These are phyloP conservation scores for Rhea americana DNA, from an alignment of 2,113 vertebrate species.

Conservation along the genomic window DNA sequence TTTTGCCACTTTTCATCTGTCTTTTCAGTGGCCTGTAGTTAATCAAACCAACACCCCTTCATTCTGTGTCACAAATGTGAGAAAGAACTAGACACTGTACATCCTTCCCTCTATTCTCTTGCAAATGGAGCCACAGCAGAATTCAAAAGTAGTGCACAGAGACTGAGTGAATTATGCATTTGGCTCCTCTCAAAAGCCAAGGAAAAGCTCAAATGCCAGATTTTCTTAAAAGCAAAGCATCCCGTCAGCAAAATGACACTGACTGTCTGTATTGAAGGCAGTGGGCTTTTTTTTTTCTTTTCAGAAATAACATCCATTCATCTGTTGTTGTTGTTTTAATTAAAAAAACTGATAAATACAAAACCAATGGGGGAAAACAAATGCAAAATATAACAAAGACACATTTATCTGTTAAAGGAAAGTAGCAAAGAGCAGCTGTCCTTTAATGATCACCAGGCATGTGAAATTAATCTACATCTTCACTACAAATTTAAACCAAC, in stretches of 20 bases:
- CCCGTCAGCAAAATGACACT: constrained; percentile 57
- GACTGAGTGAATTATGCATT: constrained; percentile 63
- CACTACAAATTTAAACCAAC: constrained; percentile 40
- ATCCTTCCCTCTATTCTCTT: constrained; percentile 67
- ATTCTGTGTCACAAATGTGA: not conserved
- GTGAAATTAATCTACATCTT: constrained; percentile 66
- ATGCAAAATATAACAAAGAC: constrained; percentile 62
- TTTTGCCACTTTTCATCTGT: constrained; percentile 46
- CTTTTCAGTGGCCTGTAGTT: constrained; percentile 34
- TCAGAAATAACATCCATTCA: constrained; percentile 63
- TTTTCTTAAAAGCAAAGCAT: constrained; percentile 67
- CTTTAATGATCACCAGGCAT: constrained; percentile 35
- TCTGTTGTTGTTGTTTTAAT: constrained; percentile 56
- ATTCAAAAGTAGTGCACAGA: constrained; percentile 61
- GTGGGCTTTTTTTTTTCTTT: constrained; percentile 19
- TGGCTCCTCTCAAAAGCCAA: constrained; percentile 68
- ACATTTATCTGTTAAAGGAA: constrained; percentile 54
- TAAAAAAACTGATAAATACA: constrained; percentile 62
- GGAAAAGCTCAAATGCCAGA: constrained; percentile 65
- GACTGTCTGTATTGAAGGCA: constrained; percentile 21
- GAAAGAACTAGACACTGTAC: constrained; percentile 58
- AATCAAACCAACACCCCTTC: constrained; percentile 55
- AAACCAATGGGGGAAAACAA: constrained; percentile 51
- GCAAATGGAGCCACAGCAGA: constrained; percentile 66
- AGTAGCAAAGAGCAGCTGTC: constrained; percentile 69